A percentile compares a stretch with the other conserved stretches of the same genome.
Conservation (phyloP, 2,113 vertebrate species). For the Phasianus colchicus region DNA sequence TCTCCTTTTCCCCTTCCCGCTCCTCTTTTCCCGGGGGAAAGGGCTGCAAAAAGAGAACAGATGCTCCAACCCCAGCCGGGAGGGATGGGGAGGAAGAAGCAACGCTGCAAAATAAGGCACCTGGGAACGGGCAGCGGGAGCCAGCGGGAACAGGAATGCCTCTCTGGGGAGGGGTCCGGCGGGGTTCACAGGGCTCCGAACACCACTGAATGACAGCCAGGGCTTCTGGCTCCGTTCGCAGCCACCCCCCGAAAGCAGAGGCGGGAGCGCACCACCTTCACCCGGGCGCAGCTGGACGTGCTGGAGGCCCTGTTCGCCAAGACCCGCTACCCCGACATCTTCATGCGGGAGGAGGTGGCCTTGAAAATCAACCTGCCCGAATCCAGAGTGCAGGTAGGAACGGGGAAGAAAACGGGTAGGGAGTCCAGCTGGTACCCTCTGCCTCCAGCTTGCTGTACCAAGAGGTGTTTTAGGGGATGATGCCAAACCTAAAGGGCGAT, state of each 20-base stretch:
- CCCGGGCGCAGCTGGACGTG: slow-evolving; percentile 93
- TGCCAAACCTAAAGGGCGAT: not conserved
- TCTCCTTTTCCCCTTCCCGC: not conserved
- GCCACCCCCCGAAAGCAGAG: slow-evolving; percentile 95
- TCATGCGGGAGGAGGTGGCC: slow-evolving; percentile 98
- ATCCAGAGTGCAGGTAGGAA: slow-evolving; percentile 91
- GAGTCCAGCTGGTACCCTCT: fast-evolving
- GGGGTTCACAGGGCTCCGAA: not conserved
- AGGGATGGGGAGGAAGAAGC: not conserved
- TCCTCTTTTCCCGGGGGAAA: not conserved
- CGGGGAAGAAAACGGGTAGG: no score
- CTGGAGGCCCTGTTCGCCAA: slow-evolving; percentile 95
- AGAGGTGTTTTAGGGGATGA: fast-evolving
- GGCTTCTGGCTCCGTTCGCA: slow-evolving; percentile 74
- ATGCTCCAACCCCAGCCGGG: not conserved
- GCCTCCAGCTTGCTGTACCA: no score
- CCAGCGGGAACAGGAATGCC: fast-evolving
- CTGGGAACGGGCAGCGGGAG: not conserved
- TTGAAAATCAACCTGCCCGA: slow-evolving; percentile 98
- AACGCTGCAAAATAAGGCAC: fast-evolving
- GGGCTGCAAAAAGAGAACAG: not conserved
- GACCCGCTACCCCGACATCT: slow-evolving; percentile 98
- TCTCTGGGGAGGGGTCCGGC: not conserved
- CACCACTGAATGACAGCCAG: slow-evolving; percentile 58
- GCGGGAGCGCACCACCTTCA: slow-evolving; percentile 96